Evolutionary conservation across 2,113 vertebrate species (phyloP).

Genomic region (Seriola rivoliana): DNA sequence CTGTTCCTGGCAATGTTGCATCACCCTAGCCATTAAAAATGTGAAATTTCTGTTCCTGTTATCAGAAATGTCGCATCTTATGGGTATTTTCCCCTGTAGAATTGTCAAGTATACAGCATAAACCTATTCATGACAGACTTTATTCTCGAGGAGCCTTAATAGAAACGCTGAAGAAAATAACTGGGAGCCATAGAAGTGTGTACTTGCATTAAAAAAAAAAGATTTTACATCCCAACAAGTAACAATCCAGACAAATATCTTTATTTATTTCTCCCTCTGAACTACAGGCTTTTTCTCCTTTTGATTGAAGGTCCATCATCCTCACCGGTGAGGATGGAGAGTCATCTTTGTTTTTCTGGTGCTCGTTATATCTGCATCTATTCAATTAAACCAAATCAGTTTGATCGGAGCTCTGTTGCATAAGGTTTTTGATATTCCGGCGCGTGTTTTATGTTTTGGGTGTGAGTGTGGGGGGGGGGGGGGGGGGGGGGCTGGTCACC

Average conservation of each 20-base stretch:
- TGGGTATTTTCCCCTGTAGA: neutral
- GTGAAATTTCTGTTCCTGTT: neutral
- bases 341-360: neutral
- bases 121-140: neutral
- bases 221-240: neutral
- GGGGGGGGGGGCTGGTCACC: conserved; percentile 31
- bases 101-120: neutral
- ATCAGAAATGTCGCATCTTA: neutral
- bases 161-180: neutral
- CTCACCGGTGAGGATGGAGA: neutral
- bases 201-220: neutral
- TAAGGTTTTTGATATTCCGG: conserved; percentile 6
- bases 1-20: neutral
- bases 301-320: too few relatives aligned
- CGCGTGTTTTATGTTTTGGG: neutral
- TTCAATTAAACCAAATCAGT: neutral
- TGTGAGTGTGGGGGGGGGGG: conserved; percentile 17
- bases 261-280: neutral
- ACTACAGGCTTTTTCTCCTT: neutral
- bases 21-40: neutral
- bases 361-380: neutral
- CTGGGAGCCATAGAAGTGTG: neutral
- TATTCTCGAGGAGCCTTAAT: neutral
- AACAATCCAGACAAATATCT: neutral
- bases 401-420: conserved; percentile 19